Evolutionary conservation across 2,797 vertebrate species (phyloP).

Genomic region (Podarcis siculus): DNA sequence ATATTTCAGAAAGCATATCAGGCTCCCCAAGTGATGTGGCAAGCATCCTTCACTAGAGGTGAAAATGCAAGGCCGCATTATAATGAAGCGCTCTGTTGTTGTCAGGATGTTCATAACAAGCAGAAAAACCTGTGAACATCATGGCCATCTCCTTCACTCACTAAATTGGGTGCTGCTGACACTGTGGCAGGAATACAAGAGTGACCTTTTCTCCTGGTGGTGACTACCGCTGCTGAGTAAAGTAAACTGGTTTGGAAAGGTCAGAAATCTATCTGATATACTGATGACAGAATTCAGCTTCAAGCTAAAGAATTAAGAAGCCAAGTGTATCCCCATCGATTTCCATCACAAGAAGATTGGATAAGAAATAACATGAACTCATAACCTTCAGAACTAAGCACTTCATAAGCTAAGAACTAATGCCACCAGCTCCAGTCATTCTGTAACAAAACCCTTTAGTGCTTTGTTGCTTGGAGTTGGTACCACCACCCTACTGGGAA

Average conservation of each 20-base stretch:
- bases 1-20: constrained; percentile 47
- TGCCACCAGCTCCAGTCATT: background rate
- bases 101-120: constrained; percentile 33
- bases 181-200: background rate
- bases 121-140: too few relatives aligned
- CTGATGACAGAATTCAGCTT: constrained; percentile 5
- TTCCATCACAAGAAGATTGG: background rate
- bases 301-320: background rate
- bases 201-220: background rate
- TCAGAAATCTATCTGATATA: constrained; percentile 16
- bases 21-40: constrained; percentile 27
- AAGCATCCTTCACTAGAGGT: constrained; percentile 48
- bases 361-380: background rate
- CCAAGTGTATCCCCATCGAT: background rate
- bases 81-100: constrained; percentile 16
- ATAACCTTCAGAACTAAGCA: background rate
- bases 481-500: background rate
- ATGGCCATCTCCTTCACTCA: background rate
- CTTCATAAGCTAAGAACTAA: constrained; percentile 8
- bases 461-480: background rate
- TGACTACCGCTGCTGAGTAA: background rate
- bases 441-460: constrained; percentile 11
- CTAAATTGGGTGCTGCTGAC: background rate
- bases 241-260: constrained; percentile 24
- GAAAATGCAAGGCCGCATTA: constrained; percentile 37